These are phyloP conservation scores for Lucifuga dentata DNA, from an alignment of 2,113 vertebrate species.

Conservation along the genomic window DNA sequence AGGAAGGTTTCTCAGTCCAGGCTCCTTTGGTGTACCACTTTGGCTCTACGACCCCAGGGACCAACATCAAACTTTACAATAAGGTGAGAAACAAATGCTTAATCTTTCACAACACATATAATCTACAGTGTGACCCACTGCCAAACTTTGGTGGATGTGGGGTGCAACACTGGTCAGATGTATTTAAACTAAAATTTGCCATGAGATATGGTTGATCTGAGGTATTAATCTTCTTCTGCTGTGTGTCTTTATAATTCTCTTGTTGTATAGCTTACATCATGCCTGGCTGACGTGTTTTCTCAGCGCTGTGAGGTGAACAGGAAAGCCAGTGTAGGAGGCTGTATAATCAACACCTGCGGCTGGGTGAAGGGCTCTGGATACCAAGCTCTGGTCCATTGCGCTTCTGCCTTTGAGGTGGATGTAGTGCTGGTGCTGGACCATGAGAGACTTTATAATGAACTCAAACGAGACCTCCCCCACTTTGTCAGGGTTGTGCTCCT, in stretches of 20 bases:
- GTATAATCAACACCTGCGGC: conserved; percentile 97
- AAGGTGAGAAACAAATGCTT: conserved; percentile 83
- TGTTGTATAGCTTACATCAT: conserved; percentile 88
- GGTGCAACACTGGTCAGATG: too few species aligned
- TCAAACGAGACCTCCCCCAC: conserved; percentile 95
- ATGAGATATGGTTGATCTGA: not conserved
- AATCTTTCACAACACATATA: not conserved
- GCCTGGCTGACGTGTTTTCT: conserved; percentile 94
- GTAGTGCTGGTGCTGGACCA: conserved; percentile 97
- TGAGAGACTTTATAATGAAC: conserved; percentile 96
- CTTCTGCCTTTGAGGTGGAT: conserved; percentile 96
- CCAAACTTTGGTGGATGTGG: too few species aligned
- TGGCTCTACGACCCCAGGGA: conserved; percentile 95
- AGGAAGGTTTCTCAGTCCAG: conserved; percentile 97
- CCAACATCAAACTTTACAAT: conserved; percentile 99
- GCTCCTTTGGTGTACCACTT: conserved; percentile 98
- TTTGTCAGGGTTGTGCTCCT: conserved; percentile 94
- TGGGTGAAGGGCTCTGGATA: conserved; percentile 99
- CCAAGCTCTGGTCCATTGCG: conserved; percentile 95
- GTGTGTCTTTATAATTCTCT: not conserved
- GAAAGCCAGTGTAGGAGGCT: conserved; percentile 93
- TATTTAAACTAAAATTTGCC: not conserved
- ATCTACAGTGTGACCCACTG: not conserved
- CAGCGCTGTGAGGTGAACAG: conserved; percentile 96
- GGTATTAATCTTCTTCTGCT: not conserved